Percentiles rank a stretch among this genome's conserved stretches.
phyloP scores from a whole-genome alignment of 2,888 invertebrate species.

The Maniola hyperantus region DNA sequence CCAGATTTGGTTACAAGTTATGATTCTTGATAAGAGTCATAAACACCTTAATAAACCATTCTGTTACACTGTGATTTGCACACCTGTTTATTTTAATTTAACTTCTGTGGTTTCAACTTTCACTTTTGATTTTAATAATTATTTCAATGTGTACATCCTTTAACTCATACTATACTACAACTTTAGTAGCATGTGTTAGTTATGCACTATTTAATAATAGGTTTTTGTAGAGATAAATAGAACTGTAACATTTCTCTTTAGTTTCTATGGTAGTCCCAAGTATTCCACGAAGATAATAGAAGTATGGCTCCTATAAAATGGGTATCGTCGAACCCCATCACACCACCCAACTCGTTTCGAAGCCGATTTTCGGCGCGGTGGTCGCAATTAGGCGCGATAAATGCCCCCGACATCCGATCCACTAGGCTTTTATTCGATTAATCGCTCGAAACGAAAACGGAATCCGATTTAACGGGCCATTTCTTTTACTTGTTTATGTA shows the following conservation, averaged over 20 bases:
- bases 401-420: slow-evolving; percentile 72
- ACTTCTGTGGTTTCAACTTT: background rate
- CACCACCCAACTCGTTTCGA: slow-evolving; percentile 68
- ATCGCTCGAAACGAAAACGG: slow-evolving; percentile 67
- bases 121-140: background rate
- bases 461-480: slow-evolving; percentile 69
- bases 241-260: background rate
- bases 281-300: slow-evolving; percentile 17
- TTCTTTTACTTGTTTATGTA: slow-evolving; percentile 70
- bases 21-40: slow-evolving; percentile 1
- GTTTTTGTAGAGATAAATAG: background rate
- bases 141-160: background rate
- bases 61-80: slow-evolving; percentile 2
- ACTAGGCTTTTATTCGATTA: slow-evolving; percentile 69
- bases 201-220: no score
- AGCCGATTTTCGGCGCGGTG: slow-evolving; percentile 66
- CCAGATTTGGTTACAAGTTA: slow-evolving; percentile 47
- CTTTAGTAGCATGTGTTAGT: background rate
- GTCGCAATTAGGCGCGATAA: slow-evolving; percentile 79
- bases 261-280: background rate
- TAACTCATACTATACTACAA: no score
- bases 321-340: slow-evolving; percentile 44
- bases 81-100: background rate
- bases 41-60: background rate
- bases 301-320: slow-evolving; percentile 21